These are phyloP conservation scores for Ptilodon capucinus DNA, from an alignment of 2,888 invertebrate genomes.

Conservation along the genomic window DNA sequence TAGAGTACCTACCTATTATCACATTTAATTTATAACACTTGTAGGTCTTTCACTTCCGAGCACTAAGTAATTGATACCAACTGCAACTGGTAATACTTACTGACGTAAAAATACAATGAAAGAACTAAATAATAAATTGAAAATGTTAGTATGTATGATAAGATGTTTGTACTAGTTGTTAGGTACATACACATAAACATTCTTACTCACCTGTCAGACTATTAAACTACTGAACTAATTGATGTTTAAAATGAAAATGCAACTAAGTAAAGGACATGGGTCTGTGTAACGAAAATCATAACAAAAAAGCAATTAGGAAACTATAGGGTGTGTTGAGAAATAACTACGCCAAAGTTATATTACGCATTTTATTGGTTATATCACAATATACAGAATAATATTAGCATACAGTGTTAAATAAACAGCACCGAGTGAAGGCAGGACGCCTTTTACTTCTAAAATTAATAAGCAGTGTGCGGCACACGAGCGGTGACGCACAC, in stretches of 20 bases:
- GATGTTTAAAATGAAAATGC: not conserved
- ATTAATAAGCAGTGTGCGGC: not conserved
- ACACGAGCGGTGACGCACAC: not conserved
- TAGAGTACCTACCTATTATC: no score
- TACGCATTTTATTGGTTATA: constrained; percentile 43
- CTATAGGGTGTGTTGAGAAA: constrained; percentile 29
- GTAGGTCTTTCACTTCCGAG: no score
- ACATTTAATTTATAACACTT: no score
- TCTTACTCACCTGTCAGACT: no score
- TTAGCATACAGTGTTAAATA: constrained; percentile 6
- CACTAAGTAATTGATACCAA: no score
- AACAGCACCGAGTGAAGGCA: constrained; percentile 32
- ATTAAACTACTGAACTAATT: not conserved
- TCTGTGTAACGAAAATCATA: constrained; percentile 43
- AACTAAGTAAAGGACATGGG: constrained; percentile 41
- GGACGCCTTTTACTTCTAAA: constrained; percentile 2
- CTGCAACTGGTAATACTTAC: no score
- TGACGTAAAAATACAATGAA: no score
- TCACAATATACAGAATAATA: constrained; percentile 23
- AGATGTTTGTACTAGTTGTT: no score
- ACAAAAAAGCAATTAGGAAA: constrained; percentile 17
- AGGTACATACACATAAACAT: no score
- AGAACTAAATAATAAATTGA: no score
- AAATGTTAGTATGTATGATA: no score
- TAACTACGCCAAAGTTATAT: constrained; percentile 33